phyloP scores from a whole-genome alignment of 2,113 vertebrate genomes.

The Cyanoramphus novaezelandiae region DNA sequence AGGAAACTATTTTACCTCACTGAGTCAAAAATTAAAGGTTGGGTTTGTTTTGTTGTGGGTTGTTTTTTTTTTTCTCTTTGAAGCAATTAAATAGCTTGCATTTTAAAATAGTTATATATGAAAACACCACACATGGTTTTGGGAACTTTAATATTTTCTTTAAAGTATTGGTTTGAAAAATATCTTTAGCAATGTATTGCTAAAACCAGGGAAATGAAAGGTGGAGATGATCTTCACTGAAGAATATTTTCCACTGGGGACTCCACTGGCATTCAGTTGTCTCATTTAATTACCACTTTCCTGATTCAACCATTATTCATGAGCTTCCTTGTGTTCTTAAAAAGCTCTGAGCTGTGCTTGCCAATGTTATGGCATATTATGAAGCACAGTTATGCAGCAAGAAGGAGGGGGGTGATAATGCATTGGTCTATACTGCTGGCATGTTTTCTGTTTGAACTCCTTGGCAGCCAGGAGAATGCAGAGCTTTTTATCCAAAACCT shows the following conservation, averaged over 20 bases:
- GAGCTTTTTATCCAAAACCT: conserved; percentile 66
- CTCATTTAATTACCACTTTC: conserved; percentile 84
- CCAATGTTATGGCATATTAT: conserved; percentile 82
- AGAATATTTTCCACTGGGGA: conserved; percentile 76
- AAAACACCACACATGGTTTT: conserved; percentile 24
- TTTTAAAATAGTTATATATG: conserved; percentile 1
- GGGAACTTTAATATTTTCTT: conserved; percentile 18
- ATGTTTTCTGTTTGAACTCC: conserved; percentile 77
- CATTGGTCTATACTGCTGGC: conserved; percentile 76
- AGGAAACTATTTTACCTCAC: neutral
- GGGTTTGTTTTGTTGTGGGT: neutral
- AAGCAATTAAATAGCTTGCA: neutral
- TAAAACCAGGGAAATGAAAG: conserved; percentile 44
- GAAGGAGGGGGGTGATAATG: conserved; percentile 75
- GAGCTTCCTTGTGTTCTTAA: conserved; percentile 79
- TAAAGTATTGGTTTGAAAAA: conserved; percentile 47
- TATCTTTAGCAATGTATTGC: conserved; percentile 26
- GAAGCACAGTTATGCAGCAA: conserved; percentile 73
- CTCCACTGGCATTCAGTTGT: conserved; percentile 78
- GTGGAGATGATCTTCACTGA: conserved; percentile 57
- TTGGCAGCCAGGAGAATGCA: conserved; percentile 71
- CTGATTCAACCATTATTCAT: conserved; percentile 84
- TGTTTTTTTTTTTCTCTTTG: neutral
- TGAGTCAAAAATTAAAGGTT: neutral
- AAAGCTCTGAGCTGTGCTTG: conserved; percentile 80